Conservation (phyloP, 1,140 invertebrate species). For the Trissolcus basalis region DNA sequence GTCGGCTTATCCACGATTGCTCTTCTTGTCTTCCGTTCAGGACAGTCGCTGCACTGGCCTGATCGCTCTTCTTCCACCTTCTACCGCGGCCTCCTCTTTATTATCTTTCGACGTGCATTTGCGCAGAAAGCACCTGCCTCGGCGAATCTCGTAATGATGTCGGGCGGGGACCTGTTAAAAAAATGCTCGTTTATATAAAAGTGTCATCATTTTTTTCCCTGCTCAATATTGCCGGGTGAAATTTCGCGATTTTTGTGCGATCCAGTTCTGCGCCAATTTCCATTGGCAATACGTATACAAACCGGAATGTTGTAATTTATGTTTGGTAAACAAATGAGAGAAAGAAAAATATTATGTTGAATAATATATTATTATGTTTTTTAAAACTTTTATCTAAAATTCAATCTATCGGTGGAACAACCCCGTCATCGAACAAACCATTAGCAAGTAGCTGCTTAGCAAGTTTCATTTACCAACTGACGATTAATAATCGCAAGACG, state of each 20-base stretch:
- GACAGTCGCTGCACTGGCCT: slow-evolving; percentile 34
- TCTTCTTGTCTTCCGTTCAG: slow-evolving; percentile 49
- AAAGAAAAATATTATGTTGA: too few relatives aligned
- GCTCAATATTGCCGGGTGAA: too few relatives aligned
- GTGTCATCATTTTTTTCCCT: neutral
- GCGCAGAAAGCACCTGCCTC: slow-evolving; percentile 48
- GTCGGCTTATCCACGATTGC: slow-evolving; percentile 50
- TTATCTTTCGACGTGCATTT: slow-evolving; percentile 39
- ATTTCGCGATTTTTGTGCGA: too few relatives aligned
- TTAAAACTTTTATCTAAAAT: neutral
- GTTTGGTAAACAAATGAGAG: too few relatives aligned
- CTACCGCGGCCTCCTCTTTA: slow-evolving; percentile 48
- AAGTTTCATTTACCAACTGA: slow-evolving; percentile 7
- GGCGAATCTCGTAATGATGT: slow-evolving; percentile 45
- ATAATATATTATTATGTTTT: too few relatives aligned
- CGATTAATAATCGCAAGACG: slow-evolving; percentile 13
- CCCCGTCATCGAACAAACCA: slow-evolving; percentile 8
- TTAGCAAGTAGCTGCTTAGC: slow-evolving; percentile 8
- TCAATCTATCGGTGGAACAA: neutral
- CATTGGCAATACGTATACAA: too few relatives aligned
- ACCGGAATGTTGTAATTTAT: too few relatives aligned
- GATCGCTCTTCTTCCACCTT: slow-evolving; percentile 57
- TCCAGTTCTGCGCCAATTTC: too few relatives aligned
- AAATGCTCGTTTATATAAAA: too few relatives aligned
- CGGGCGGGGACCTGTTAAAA: neutral